These are phyloP conservation scores for Rhyacophila evoluta DNA, from an alignment of 2,888 invertebrate genomes.

Conservation along the genomic window DNA sequence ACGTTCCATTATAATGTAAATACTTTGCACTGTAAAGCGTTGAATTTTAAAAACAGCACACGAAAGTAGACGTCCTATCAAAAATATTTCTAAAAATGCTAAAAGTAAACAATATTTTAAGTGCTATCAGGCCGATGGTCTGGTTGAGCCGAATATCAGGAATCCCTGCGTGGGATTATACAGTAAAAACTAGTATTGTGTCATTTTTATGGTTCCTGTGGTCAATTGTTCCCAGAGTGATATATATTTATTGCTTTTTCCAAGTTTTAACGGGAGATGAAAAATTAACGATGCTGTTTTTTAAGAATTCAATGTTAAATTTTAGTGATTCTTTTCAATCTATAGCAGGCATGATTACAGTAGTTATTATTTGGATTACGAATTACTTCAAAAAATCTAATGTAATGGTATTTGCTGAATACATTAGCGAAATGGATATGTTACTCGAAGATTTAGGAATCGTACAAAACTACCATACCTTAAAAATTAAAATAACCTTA, in stretches of 20 bases:
- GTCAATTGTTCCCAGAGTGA: background rate
- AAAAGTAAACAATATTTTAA: background rate
- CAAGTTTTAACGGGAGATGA: background rate
- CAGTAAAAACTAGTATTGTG: background rate
- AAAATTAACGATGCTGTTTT: background rate
- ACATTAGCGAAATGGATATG: background rate
- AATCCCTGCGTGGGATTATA: background rate
- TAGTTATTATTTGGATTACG: background rate
- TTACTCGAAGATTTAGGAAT: background rate
- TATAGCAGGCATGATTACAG: background rate
- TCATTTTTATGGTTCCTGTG: background rate
- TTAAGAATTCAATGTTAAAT: background rate
- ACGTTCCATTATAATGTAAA: too few species aligned
- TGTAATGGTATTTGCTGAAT: background rate
- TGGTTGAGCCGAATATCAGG: background rate
- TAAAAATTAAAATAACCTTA: background rate
- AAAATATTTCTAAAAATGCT: background rate
- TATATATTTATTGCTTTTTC: background rate
- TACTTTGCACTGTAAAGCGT: background rate
- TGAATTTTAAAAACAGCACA: background rate
- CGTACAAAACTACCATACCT: background rate
- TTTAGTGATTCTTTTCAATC: background rate
- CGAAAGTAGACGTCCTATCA: background rate
- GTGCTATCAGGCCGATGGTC: background rate
- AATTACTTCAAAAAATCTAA: background rate